Conservation (phyloP, 2,888 invertebrate species). For the Gari tellinella region DNA sequence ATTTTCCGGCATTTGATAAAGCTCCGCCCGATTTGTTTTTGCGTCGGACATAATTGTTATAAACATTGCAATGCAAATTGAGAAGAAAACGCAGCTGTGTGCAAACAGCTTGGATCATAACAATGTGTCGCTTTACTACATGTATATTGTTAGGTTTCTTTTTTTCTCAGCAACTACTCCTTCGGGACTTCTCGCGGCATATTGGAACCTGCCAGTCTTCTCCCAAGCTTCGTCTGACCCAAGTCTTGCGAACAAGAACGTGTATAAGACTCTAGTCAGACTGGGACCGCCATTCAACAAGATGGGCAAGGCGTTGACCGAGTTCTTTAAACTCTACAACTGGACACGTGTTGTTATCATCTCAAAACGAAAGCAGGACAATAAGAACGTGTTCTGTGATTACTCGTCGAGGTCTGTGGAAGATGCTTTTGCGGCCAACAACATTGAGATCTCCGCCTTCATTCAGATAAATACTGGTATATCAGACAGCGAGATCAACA, state of each 20-base stretch:
- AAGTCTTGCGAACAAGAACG: constrained; percentile 68
- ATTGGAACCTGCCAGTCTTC: constrained; percentile 78
- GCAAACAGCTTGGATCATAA: no score
- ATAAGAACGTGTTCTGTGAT: constrained; percentile 74
- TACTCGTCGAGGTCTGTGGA: constrained; percentile 68
- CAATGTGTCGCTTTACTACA: no score
- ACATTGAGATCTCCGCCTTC: constrained; percentile 68
- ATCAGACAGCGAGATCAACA: constrained; percentile 60
- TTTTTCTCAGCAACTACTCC: constrained; percentile 69
- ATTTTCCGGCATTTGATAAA: no score
- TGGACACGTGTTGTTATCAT: constrained; percentile 72
- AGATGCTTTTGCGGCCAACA: constrained; percentile 56
- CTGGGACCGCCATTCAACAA: constrained; percentile 75
- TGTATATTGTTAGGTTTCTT: no score
- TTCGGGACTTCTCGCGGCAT: constrained; percentile 72
- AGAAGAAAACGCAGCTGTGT: no score
- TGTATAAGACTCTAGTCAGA: constrained; percentile 71
- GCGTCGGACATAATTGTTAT: no score
- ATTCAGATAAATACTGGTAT: constrained; percentile 64
- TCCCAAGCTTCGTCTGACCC: constrained; percentile 76
- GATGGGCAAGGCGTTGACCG: constrained; percentile 68
- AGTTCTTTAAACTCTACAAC: constrained; percentile 61
- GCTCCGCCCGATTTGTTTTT: no score
- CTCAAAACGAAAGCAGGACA: constrained; percentile 62
- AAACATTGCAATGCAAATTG: no score